These are phyloP conservation scores for Entomobrya multifasciata DNA, from an alignment of 2,888 invertebrate species.

Conservation along the genomic window DNA sequence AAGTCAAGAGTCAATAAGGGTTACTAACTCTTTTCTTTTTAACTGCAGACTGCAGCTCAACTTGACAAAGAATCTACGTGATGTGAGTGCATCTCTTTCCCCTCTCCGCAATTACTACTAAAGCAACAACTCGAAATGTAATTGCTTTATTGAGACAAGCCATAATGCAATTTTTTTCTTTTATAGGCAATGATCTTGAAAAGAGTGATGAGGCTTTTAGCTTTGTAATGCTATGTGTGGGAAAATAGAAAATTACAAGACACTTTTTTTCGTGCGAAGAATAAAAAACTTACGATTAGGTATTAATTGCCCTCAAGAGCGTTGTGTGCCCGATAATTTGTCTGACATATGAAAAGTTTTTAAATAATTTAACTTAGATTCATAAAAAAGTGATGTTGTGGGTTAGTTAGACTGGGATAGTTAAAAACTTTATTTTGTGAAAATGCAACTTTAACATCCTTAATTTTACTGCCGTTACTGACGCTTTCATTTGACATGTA, in stretches of 20 bases:
- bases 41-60: background rate
- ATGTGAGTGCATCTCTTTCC: background rate
- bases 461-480: too few relatives aligned
- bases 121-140: constrained; percentile 30
- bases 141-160: constrained; percentile 44
- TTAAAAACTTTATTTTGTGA: too few relatives aligned
- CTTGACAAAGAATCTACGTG: background rate
- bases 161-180: background rate
- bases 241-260: background rate
- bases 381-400: background rate
- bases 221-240: background rate
- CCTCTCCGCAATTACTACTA: background rate
- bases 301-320: constrained; percentile 21
- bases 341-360: constrained; percentile 9
- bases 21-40: background rate
- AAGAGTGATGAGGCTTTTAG: background rate
- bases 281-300: too few relatives aligned
- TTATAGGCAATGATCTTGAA: background rate
- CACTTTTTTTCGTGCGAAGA: background rate
- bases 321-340: background rate
- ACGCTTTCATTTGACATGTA: constrained; percentile 3
- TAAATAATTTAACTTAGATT: constrained; percentile 8
- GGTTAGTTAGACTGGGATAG: too few relatives aligned
- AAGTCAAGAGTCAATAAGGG: constrained; percentile 38
- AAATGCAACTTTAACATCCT: too few relatives aligned